Percentiles rank a stretch among this genome's conserved stretches.
These are phyloP conservation scores for Epinotia ramella DNA, from an alignment of 2,888 invertebrate genomes.

Conservation along the genomic window DNA sequence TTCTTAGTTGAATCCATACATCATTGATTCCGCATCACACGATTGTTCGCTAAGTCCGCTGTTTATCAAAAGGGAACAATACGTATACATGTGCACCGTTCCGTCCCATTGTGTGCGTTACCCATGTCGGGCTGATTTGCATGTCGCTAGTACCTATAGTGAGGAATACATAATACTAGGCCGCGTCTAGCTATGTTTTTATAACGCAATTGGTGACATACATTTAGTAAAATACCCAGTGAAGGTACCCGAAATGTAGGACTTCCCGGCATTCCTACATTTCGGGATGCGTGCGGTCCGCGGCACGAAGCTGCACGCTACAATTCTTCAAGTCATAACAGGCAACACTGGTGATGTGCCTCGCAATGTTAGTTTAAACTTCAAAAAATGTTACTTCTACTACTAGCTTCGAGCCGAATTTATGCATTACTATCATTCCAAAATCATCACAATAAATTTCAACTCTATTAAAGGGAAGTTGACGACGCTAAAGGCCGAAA, in stretches of 20 bases:
- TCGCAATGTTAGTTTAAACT: too few relatives aligned
- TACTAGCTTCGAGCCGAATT: too few relatives aligned
- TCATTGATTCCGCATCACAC: slow-evolving; percentile 1
- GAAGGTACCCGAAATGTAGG: too few relatives aligned
- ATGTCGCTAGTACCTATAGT: not conserved
- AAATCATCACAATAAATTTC: too few relatives aligned
- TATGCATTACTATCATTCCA: too few relatives aligned
- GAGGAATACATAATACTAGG: slow-evolving; percentile 17
- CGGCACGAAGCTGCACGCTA: too few relatives aligned
- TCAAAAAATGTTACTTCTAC: too few relatives aligned
- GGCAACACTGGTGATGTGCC: too few relatives aligned
- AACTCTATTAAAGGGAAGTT: too few relatives aligned
- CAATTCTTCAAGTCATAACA: too few relatives aligned
- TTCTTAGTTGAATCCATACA: not conserved
- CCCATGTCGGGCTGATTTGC: slow-evolving; percentile 18
- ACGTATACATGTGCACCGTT: not conserved
- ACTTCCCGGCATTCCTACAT: not conserved
- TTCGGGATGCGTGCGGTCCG: not conserved
- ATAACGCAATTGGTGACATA: not conserved
- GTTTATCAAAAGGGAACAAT: slow-evolving; percentile 20
- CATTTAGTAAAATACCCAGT: not conserved
- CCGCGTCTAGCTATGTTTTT: not conserved
- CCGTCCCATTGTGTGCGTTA: slow-evolving; percentile 16
- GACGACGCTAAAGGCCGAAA: too few relatives aligned
- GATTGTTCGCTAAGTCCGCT: slow-evolving; percentile 27